Percentiles rank a stretch among this genome's conserved stretches.
These are phyloP conservation scores for Chlorocebus sabaeus DNA, from an alignment of 2,113 vertebrate species.

Conservation along the genomic window DNA sequence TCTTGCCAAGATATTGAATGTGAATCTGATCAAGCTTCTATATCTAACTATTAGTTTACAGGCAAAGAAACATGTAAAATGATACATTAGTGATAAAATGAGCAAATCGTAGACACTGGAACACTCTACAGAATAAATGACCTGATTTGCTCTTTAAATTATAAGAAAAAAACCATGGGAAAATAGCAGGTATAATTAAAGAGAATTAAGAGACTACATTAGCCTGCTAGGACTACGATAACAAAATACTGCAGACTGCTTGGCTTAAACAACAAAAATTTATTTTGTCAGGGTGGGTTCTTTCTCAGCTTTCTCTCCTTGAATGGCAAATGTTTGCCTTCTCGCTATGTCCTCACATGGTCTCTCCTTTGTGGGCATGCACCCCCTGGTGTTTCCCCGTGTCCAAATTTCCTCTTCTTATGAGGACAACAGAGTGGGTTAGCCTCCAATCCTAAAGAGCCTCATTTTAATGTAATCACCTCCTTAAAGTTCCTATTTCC, in stretches of 20 bases:
- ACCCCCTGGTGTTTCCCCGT: not conserved
- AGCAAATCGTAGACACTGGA: not conserved
- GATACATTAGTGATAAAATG: not conserved
- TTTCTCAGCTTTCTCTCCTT: not conserved
- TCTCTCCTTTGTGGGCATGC: not conserved
- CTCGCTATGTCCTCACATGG: not conserved
- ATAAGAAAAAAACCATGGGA: not conserved
- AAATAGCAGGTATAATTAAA: not conserved
- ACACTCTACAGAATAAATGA: not conserved
- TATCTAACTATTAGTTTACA: not conserved
- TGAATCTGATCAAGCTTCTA: not conserved
- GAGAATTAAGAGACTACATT: not conserved
- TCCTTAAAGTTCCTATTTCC: not conserved
- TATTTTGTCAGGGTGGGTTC: not conserved
- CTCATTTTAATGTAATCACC: not conserved
- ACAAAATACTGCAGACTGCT: not conserved
- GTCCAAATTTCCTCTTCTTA: not conserved
- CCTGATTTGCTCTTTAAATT: not conserved
- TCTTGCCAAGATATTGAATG: not conserved
- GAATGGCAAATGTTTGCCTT: not conserved
- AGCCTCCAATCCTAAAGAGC: not conserved
- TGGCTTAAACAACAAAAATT: not conserved
- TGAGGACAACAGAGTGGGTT: not conserved
- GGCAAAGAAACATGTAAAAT: not conserved
- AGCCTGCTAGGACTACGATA: not conserved